Base-by-base conservation (phyloP, 2,797 vertebrate species). In the Diplodus puntazzo region DNA sequence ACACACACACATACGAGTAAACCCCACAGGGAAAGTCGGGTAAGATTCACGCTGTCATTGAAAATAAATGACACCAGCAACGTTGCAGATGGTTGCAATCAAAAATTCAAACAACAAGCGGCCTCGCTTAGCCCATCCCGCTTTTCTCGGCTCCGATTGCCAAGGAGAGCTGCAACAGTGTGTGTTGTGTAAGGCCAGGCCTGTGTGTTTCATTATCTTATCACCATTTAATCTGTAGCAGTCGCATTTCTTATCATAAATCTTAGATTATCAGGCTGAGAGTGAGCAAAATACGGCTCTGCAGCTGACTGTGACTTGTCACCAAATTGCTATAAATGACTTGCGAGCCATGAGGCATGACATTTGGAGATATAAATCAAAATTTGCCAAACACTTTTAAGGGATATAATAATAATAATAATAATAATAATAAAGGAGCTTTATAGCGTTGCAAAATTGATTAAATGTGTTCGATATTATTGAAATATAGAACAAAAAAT, bases 41-140 rank as follows among this genome's bases (percentile, higher is more conserved):
- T 84, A 88, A 86, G 91, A 92, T 91, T 91, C 90, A 81, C 87
- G 75, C 90, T 91, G 92, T 92, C 92, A 88, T 91, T 82, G 86
- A 89, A 91, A 93, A 92, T 90, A 91, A 93, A 94, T 92, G 87
- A 92, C 90, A 94, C 87, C 87, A 82, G 88, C 91, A 83, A 91
- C 67, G 49, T 86, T 91, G 89, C 94, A 94, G 92, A 94, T 93
- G 94, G 94, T 92, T 92, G 87, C 91, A 93, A 95, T 95, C 91
- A 93, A 92, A 94, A 89, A 94, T 94, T 92, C 84, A 91, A 92
- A 94, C 88, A 89, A 92, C 91, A 91, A 92, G 91, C 88, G 80
- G 86, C 87, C 87, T 89, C 77, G 75, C 88, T 91, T 89, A 88
- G 85, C 88, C 84, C 81, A 86, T 86, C 85, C 88, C 81, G 30